A percentile compares a stretch with the other conserved stretches of the same genome.
phyloP scores from a whole-genome alignment of 2,113 vertebrate genomes.

The Copsychus sechellarum region DNA sequence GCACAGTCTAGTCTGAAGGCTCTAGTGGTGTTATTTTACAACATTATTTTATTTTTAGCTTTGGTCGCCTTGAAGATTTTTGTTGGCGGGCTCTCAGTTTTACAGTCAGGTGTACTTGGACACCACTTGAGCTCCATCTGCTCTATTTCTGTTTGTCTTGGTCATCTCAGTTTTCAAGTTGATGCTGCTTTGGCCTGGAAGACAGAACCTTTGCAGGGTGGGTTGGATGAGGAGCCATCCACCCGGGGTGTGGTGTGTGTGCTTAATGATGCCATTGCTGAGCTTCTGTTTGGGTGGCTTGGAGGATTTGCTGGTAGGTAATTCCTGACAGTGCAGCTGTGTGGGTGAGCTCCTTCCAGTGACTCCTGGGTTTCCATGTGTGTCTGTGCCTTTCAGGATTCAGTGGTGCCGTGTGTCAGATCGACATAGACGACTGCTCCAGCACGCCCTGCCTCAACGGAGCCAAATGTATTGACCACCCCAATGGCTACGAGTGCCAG shows the following conservation, averaged over 20 bases:
- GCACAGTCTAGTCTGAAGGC: background rate
- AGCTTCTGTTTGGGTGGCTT: background rate
- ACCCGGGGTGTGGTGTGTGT: background rate
- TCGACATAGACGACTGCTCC: constrained; percentile 93
- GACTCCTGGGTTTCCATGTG: background rate
- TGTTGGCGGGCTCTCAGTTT: background rate
- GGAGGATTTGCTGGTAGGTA: background rate
- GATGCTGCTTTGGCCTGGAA: background rate
- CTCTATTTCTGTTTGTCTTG: background rate
- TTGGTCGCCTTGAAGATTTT: background rate
- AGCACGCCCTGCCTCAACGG: constrained; percentile 93
- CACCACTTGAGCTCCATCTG: background rate
- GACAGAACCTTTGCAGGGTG: background rate
- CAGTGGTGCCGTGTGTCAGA: constrained; percentile 90
- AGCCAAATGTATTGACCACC: constrained; percentile 91
- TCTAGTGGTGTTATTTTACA: background rate
- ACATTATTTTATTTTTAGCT: background rate
- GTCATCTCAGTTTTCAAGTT: background rate
- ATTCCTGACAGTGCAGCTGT: background rate
- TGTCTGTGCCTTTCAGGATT: constrained; percentile 78
- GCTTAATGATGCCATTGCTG: background rate
- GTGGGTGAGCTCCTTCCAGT: background rate
- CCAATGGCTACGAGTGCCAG: constrained; percentile 92
- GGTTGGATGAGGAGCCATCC: background rate
- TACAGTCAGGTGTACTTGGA: background rate